Conservation (phyloP, 2,797 vertebrate species). For the Phyllotis vaccarum region DNA sequence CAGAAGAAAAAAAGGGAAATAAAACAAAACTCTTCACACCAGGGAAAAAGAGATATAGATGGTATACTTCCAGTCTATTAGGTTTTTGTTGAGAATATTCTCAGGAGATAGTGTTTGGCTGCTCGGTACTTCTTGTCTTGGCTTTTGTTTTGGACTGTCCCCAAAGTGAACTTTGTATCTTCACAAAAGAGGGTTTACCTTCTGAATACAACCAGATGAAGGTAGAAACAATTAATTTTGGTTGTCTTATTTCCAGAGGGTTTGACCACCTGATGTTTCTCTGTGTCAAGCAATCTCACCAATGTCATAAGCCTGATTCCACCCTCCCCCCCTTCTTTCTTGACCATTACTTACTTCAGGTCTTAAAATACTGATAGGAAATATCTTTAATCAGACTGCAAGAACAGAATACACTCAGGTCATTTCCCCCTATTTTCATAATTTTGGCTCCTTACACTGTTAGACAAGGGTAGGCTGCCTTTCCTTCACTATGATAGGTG, state of each 20-base stretch:
- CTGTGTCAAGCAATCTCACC: slow-evolving; percentile 42
- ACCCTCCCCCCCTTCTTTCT: slow-evolving; percentile 34
- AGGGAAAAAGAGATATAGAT: slow-evolving; percentile 42
- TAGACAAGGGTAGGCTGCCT: slow-evolving; percentile 75
- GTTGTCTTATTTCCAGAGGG: slow-evolving; percentile 45
- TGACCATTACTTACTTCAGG: slow-evolving; percentile 75
- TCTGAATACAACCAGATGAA: background rate
- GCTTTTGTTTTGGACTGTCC: background rate
- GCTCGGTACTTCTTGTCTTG: background rate
- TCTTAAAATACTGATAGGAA: slow-evolving; percentile 20
- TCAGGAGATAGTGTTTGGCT: slow-evolving; percentile 19
- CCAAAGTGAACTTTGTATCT: background rate
- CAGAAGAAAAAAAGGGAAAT: background rate
- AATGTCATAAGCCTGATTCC: slow-evolving; percentile 31
- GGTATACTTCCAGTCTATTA: slow-evolving; percentile 15
- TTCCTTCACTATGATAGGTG: slow-evolving; percentile 81
- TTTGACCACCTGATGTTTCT: background rate
- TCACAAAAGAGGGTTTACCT: background rate
- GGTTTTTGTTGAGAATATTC: slow-evolving; percentile 14
- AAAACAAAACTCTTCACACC: background rate
- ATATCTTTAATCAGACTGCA: slow-evolving; percentile 30
- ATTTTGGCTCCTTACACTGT: slow-evolving; percentile 75
- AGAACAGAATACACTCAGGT: background rate
- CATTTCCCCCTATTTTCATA: slow-evolving; percentile 70
- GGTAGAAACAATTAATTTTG: slow-evolving; percentile 19